These are phyloP conservation scores for Biston betularia DNA, from an alignment of 2,888 invertebrate species.

Conservation along the genomic window DNA sequence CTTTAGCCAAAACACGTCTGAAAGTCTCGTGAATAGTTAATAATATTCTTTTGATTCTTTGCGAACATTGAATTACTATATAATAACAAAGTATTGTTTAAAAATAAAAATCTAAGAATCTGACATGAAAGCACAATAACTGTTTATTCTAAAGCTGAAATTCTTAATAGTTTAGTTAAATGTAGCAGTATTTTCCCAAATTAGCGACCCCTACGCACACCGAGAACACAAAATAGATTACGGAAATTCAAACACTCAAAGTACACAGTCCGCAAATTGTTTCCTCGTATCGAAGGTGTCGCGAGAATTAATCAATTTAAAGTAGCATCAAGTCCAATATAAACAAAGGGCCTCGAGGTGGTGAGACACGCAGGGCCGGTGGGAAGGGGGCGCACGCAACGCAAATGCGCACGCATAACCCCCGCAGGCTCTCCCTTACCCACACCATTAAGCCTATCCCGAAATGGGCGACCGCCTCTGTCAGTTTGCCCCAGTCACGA, in stretches of 20 bases:
- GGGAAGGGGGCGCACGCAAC: conserved; percentile 54
- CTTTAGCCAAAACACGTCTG: conserved; percentile 30
- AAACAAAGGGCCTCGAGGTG: conserved; percentile 78
- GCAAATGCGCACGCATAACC: conserved; percentile 73
- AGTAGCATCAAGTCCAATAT: conserved; percentile 81
- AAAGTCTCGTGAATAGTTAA: conserved; percentile 26
- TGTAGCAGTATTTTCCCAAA: not conserved
- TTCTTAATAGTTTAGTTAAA: too few species aligned
- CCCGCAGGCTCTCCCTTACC: conserved; percentile 62
- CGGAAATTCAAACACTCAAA: conserved; percentile 29
- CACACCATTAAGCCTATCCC: conserved; percentile 70
- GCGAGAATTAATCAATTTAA: conserved; percentile 82
- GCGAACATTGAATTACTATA: not conserved
- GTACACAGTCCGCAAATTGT: conserved; percentile 49
- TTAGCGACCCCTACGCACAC: not conserved
- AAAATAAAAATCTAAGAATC: not conserved
- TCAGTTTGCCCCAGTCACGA: conserved; percentile 71
- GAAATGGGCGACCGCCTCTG: conserved; percentile 76
- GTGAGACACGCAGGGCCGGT: conserved; percentile 67
- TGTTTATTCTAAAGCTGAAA: not conserved
- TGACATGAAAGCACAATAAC: not conserved
- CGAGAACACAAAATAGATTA: conserved; percentile 26
- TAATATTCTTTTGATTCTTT: conserved; percentile 17
- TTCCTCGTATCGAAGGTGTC: conserved; percentile 71
- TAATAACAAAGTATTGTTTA: not conserved